phyloP scores from a whole-genome alignment of 1,140 invertebrate genomes.

The Scaptomyza montana region DNA sequence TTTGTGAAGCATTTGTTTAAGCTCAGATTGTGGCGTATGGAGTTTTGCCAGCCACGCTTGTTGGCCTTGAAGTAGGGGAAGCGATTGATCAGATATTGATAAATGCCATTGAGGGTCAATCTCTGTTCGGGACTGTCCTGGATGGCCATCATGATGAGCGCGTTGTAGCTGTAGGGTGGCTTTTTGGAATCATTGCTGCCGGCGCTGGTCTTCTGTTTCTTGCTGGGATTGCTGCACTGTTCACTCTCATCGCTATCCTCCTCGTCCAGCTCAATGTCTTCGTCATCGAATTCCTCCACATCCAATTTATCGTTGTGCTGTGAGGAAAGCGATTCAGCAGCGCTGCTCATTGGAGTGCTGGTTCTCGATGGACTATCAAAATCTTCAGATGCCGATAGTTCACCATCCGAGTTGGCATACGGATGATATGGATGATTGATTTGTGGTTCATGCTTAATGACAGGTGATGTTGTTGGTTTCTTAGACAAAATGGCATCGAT shows the following conservation, averaged over 20 bases:
- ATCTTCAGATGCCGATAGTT: conserved; percentile 73
- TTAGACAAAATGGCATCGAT: conserved; percentile 88
- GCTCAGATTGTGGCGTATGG: conserved; percentile 97
- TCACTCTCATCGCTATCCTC: conserved; percentile 63
- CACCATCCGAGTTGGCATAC: conserved; percentile 80
- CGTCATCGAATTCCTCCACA: conserved; percentile 72
- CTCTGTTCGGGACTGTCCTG: conserved; percentile 95
- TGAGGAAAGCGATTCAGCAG: conserved; percentile 66
- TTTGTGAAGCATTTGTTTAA: conserved; percentile 99
- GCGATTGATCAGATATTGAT: conserved; percentile 99
- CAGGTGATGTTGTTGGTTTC: conserved; percentile 55
- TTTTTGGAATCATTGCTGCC: conserved; percentile 89
- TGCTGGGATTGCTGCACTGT: conserved; percentile 64
- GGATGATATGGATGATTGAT: conserved; percentile 60
- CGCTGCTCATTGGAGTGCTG: conserved; percentile 81
- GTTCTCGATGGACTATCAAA: conserved; percentile 76
- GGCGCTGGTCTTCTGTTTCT: conserved; percentile 78
- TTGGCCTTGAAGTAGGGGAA: conserved; percentile 99
- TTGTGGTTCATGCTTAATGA: conserved; percentile 60
- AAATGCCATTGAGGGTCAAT: conserved; percentile 98
- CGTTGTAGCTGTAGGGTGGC: conserved; percentile 99
- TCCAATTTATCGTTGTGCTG: conserved; percentile 72
- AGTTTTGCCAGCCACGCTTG: conserved; percentile 99
- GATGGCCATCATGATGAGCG: conserved; percentile 99
- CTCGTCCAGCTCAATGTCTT: conserved; percentile 70